These are phyloP conservation scores for Alexandromys fortis DNA, from an alignment of 2,113 vertebrate species.

Conservation along the genomic window DNA sequence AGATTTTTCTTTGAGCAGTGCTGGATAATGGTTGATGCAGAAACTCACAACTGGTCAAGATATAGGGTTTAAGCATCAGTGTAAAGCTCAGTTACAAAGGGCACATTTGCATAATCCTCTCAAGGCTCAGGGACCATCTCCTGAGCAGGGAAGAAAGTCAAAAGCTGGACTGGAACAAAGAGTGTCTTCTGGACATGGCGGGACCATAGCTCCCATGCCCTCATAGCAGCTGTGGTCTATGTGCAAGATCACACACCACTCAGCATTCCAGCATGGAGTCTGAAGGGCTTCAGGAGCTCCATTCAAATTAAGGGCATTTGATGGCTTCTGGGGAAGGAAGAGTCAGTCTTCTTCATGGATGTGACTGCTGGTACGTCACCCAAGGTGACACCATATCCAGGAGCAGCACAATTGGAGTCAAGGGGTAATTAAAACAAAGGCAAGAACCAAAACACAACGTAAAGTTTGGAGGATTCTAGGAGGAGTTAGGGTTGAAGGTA, in stretches of 20 bases:
- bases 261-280: not conserved
- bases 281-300: not conserved
- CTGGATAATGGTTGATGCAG: not conserved
- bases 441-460: not conserved
- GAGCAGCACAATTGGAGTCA: not conserved
- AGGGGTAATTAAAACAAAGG: not conserved
- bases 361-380: too few species aligned
- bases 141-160: not conserved
- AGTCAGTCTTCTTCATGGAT: not conserved
- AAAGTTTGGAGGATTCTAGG: not conserved
- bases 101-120: not conserved
- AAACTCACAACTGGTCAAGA: not conserved
- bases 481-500: not conserved
- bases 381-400: too few species aligned
- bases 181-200: not conserved
- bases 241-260: not conserved
- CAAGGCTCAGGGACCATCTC: not conserved
- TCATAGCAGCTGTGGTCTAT: not conserved
- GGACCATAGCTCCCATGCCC: rapidly evolving
- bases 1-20: not conserved
- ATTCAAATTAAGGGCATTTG: too few species aligned
- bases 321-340: not conserved
- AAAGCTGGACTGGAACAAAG: not conserved
- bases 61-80: not conserved
- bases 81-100: not conserved